Conservation (phyloP, 2,888 invertebrate genomes). For the Iselma pallidipennis region DNA sequence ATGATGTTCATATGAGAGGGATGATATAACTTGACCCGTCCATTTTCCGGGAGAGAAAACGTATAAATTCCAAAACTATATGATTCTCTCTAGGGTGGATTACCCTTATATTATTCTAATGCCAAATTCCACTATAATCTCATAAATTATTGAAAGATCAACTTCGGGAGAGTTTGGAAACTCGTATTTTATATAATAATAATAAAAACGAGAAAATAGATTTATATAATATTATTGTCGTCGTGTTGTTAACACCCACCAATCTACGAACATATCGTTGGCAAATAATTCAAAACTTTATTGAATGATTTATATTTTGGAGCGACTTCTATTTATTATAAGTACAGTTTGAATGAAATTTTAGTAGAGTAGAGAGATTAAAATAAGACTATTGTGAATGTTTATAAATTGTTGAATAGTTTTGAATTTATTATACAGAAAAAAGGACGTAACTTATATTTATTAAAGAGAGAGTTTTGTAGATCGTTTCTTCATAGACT, state of each 20-base stretch:
- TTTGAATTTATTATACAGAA: background rate
- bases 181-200: background rate
- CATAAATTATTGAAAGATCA: background rate
- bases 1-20: background rate
- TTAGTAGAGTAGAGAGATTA: background rate
- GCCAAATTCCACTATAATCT: background rate
- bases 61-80: slow-evolving; percentile 30
- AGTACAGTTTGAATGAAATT: no score
- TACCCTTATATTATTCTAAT: slow-evolving; percentile 9
- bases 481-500: background rate
- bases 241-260: slow-evolving; percentile 1
- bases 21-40: background rate
- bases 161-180: background rate
- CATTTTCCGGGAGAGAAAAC: slow-evolving; percentile 29
- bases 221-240: background rate
- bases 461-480: background rate
- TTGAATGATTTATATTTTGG: slow-evolving; percentile 28
- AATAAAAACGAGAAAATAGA: background rate
- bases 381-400: no score
- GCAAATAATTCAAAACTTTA: slow-evolving; percentile 26
- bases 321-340: background rate
- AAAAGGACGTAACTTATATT: no score
- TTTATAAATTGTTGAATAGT: no score
- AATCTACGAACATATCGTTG: slow-evolving; percentile 13
- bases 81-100: slow-evolving; percentile 39